Conservation (phyloP, 2,888 invertebrate genomes). For the Ophonus ardosiacus region DNA sequence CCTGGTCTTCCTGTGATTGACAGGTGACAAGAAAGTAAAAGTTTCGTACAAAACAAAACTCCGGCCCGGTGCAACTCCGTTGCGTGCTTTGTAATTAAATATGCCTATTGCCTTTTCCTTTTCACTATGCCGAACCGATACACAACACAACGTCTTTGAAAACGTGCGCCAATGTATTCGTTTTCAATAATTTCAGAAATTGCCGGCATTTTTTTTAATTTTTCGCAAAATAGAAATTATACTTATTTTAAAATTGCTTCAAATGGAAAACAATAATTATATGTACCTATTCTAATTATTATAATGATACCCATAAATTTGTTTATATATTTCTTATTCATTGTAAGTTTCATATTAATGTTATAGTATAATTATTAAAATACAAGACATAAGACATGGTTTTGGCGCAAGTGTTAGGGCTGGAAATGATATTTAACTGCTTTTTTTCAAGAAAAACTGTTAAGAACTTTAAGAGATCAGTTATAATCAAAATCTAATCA, state of each 20-base stretch:
- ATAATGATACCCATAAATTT: too few relatives aligned
- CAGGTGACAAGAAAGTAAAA: slow-evolving; percentile 63
- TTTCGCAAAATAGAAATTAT: neutral
- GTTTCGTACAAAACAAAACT: slow-evolving; percentile 56
- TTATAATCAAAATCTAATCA: too few relatives aligned
- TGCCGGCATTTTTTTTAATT: neutral
- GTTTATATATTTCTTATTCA: too few relatives aligned
- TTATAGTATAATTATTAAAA: too few relatives aligned
- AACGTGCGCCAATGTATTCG: neutral
- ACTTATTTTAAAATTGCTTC: neutral
- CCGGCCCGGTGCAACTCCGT: neutral
- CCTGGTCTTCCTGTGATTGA: slow-evolving; percentile 50
- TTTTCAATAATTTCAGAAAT: neutral
- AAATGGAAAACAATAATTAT: neutral
- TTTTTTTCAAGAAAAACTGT: too few relatives aligned
- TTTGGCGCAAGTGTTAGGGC: too few relatives aligned
- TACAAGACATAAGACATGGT: too few relatives aligned
- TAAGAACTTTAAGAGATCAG: too few relatives aligned
- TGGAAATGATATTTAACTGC: too few relatives aligned
- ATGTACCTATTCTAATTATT: too few relatives aligned
- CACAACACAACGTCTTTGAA: neutral
- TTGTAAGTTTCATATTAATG: too few relatives aligned
- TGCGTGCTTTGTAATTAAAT: slow-evolving; percentile 54
- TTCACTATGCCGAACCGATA: neutral
- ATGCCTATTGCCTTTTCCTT: slow-evolving; percentile 43